Conservation (phyloP, 2,797 vertebrate genomes). For the Micrastur ruficollis region DNA sequence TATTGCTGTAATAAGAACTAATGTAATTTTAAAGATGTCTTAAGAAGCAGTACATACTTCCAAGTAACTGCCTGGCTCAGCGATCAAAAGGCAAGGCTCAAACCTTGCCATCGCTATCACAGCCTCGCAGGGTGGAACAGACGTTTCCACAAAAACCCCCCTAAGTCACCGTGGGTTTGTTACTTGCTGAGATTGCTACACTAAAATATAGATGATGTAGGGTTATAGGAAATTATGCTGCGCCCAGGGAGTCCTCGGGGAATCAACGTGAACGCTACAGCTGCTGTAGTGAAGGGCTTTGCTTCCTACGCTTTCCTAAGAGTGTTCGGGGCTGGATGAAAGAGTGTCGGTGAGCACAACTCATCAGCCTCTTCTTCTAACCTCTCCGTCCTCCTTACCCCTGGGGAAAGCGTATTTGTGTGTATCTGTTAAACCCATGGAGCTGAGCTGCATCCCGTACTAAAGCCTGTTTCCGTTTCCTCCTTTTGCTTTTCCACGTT, state of each 20-base stretch:
- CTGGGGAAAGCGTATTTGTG: background rate
- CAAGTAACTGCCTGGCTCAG: background rate
- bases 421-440: background rate
- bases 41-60: background rate
- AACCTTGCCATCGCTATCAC: rapidly evolving
- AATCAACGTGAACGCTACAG: rapidly evolving
- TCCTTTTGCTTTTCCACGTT: background rate
- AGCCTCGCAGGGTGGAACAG: background rate
- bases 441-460: background rate
- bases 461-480: background rate
- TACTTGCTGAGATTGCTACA: rapidly evolving
- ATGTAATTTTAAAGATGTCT: background rate
- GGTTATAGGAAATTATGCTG: background rate
- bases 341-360: background rate
- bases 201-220: background rate
- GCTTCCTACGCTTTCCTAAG: background rate
- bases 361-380: background rate
- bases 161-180: background rate
- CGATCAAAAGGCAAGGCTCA: background rate
- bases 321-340: background rate
- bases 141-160: background rate
- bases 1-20: background rate
- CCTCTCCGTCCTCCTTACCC: background rate
- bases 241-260: background rate
- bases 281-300: background rate